phyloP scores from a whole-genome alignment of 2,797 vertebrate species.

The Aulostomus chinensis region DNA sequence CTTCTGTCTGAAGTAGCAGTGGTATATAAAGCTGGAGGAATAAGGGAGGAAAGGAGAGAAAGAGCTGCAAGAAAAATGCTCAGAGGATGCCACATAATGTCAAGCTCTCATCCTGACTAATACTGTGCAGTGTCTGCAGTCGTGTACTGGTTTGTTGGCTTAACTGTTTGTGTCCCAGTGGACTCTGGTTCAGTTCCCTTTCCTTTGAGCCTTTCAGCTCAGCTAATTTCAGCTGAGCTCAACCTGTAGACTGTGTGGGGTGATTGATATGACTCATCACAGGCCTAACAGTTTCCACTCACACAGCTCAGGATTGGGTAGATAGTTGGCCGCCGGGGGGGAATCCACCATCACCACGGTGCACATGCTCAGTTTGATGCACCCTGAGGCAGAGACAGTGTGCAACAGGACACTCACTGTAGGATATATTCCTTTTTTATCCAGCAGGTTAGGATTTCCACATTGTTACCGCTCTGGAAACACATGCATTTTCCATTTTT shows the following conservation, averaged over 20 bases:
- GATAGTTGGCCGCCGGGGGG: slow-evolving; percentile 13
- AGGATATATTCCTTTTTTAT: no score
- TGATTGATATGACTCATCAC: slow-evolving; percentile 60
- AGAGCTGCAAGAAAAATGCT: no score
- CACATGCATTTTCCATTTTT: no score
- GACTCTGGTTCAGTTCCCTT: slow-evolving; percentile 39
- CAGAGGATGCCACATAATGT: slow-evolving; percentile 38
- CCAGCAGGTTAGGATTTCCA: not conserved
- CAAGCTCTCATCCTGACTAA: slow-evolving; percentile 34
- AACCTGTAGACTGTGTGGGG: slow-evolving; percentile 11
- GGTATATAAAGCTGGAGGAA: slow-evolving; percentile 2
- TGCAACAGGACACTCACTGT: no score
- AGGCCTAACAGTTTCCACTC: slow-evolving; percentile 38
- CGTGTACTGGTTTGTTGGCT: slow-evolving; percentile 32
- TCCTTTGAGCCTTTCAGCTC: slow-evolving; percentile 33
- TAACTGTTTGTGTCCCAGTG: slow-evolving; percentile 39
- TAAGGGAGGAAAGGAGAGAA: not conserved
- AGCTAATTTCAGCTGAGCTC: slow-evolving; percentile 49
- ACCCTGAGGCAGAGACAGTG: not conserved
- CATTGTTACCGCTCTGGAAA: no score
- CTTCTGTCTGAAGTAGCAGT: slow-evolving; percentile 20
- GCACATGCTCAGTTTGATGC: not conserved
- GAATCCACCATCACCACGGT: not conserved
- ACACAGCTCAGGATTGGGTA: slow-evolving; percentile 15
- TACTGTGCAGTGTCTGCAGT: slow-evolving; percentile 34